Evolutionary conservation across 2,888 invertebrate genomes (phyloP).

Genomic region (Sphecodes monilicornis): DNA sequence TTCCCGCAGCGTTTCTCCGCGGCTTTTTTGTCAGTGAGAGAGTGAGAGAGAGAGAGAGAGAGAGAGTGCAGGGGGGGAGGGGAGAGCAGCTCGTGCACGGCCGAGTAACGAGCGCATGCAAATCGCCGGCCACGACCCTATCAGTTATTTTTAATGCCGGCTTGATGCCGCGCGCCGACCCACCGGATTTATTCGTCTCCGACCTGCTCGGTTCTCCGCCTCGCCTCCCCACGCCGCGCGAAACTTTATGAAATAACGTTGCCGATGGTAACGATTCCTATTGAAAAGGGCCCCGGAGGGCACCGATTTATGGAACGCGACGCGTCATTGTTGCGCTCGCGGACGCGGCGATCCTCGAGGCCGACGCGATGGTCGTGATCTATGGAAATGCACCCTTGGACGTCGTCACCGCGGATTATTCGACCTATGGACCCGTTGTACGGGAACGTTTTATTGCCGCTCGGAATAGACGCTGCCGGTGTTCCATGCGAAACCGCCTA

Average conservation of each 20-base stretch:
- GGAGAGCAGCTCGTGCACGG: background rate
- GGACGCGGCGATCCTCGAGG: slow-evolving; percentile 4
- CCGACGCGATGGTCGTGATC: slow-evolving; percentile 36
- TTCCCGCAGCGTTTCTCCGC: background rate
- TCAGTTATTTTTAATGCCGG: slow-evolving; percentile 71
- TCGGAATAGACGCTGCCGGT: background rate
- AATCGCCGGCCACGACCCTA: slow-evolving; percentile 69
- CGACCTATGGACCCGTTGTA: slow-evolving; percentile 13
- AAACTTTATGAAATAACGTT: slow-evolving; percentile 66
- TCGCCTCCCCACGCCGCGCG: slow-evolving; percentile 21
- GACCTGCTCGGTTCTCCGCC: slow-evolving; percentile 43
- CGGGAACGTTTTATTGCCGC: slow-evolving; percentile 31
- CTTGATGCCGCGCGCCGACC: slow-evolving; percentile 58
- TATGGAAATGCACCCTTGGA: slow-evolving; percentile 47
- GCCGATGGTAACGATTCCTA: slow-evolving; percentile 64
- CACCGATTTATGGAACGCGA: slow-evolving; percentile 60
- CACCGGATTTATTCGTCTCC: slow-evolving; percentile 63
- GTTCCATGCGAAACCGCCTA: slow-evolving; percentile 4
- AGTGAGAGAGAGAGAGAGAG: background rate
- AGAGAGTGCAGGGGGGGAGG: background rate
- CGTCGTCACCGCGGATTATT: slow-evolving; percentile 52
- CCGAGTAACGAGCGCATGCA: slow-evolving; percentile 71
- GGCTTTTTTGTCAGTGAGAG: background rate
- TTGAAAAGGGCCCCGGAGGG: slow-evolving; percentile 45
- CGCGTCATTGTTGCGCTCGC: slow-evolving; percentile 44